phyloP scores from a whole-genome alignment of 64 coral and sea anemone species.

The Montipora cactus region DNA sequence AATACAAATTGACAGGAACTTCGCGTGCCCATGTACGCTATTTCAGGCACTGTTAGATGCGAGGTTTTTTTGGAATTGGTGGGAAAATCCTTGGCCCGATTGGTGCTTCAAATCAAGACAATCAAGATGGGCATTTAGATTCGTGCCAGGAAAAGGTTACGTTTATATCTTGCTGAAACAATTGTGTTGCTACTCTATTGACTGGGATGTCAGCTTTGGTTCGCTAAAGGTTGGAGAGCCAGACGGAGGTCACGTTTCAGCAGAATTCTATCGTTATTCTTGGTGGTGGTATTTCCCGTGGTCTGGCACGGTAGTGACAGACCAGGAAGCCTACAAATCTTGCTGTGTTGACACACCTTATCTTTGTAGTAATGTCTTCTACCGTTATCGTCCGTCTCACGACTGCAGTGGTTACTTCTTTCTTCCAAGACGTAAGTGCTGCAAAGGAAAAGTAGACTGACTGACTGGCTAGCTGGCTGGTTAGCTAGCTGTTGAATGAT shows the following conservation, averaged over 20 bases:
- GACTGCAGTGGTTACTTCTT: neutral
- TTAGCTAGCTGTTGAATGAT: neutral
- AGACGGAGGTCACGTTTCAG: conserved; percentile 24
- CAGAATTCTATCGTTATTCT: neutral
- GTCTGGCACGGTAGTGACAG: neutral
- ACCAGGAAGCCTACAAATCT: conserved; percentile 38
- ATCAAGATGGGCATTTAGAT: neutral
- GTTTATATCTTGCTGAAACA: conserved; percentile 4
- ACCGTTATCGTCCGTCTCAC: conserved; percentile 47
- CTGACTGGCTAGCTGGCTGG: neutral
- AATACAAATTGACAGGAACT: neutral
- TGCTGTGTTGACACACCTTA: conserved; percentile 56
- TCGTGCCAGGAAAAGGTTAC: neutral
- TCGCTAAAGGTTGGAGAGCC: conserved; percentile 12
- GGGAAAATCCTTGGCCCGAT: conserved; percentile 10
- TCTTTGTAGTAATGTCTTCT: conserved; percentile 48
- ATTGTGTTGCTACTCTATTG: conserved; percentile 46
- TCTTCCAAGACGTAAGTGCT: conserved; percentile 49
- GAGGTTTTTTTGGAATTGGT: conserved; percentile 35
- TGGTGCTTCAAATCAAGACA: conserved; percentile 23
- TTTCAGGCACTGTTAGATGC: conserved; percentile 51
- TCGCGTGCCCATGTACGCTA: neutral
- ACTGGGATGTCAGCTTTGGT: neutral
- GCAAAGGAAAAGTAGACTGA: neutral
- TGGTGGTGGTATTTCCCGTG: neutral